Evolutionary conservation across 2,888 invertebrate species (phyloP), one percentile per base, ranked within the genome.

Genomic region (Blastobasis adustella): DNA sequence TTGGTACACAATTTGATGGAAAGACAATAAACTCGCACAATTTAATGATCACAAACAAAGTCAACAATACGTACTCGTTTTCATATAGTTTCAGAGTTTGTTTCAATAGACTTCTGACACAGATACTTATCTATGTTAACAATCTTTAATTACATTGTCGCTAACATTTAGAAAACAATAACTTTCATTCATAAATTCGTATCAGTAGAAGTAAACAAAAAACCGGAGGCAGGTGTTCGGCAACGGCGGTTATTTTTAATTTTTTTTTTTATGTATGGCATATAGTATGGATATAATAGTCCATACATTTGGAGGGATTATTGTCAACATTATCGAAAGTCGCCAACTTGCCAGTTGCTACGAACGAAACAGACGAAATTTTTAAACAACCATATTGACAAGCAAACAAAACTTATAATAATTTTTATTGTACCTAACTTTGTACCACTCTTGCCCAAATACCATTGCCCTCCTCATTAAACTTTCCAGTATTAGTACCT

Each of bases 211-310:
- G 73, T 75, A 80, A 80, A 80, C 77, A 78, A 78, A 74, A 73
- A 71, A 60, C 61, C 67, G 58, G 62, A 63, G 66, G 76, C 85
- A 86, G 85, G 73, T 85, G 84, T 71, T 62, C 54, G 5, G 10
- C 6, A 6, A 42, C 42, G 41, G 36, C 37, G 49, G 43, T 49
- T 49, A 49, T 45, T 44, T 45, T 49, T 8, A 40, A 6, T 40
- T 40, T 40, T 6, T 8, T n/a, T 40, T 40, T 9, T 40, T 8
- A 40, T 3, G 2, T 8, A 40, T 40, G 3, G 23, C 23, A 23
- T 3, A 23, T 23, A 23, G 3, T 3, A 23, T 23, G 23, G 23
- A 23, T 23, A 3, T 23, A 23, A 3, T 23, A 23, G 23, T 23
- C 3, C 23, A 1, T 23, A 23, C 23, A 23, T 23, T 23, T 23